Evolutionary conservation across 2,888 invertebrate species (phyloP), one percentile per base, ranked within the genome.

Genomic region (Shargacucullia verbasci): DNA sequence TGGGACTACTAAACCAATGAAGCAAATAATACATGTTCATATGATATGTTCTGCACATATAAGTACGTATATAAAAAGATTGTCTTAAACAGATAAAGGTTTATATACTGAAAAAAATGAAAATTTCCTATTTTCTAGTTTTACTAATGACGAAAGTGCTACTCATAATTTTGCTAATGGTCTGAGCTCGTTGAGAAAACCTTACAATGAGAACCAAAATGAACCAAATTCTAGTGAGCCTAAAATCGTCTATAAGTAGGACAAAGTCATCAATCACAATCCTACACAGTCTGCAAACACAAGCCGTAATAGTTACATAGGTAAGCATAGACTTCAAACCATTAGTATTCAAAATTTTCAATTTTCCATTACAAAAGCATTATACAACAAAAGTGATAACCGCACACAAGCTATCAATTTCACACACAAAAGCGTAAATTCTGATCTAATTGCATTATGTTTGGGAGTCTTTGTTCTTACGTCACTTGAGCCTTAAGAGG

Each of bases 401-500:
- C 38, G 34, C 58, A 53, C 45, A 49, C 20, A 27, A 55, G 43
- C 59, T 55, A 65, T 65, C 60, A 56, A 64, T 73, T 70, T 70
- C 68, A 48, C 67, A 62, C 43, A 69, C 58, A 62, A 56, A 66
- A 46, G 70, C 64, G 66, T 67, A 75, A 77, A 80, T 71, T 68
- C 69, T 68, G 80, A 73, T 79, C 80, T 81, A 84, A 83, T 84
- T 84, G 80, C 67, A 72, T 65, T 67, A 71, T 62, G 71, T 77
- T 75, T 70, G 55, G 67, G 73, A 78, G 62, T 70, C 76, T 72
- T 74, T 74, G 74, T 75, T 69, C 76, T 83, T 85, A 80, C 83
- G 75, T 84, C 81, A 84, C 69, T 71, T 58, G 65, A 63, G 59
- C 63, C 60, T 77, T 76, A 56, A 78, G 76, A 72, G 77, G 75